Evolutionary conservation across 2,888 invertebrate species (phyloP), one percentile per base, ranked within the genome.

Genomic region (Diachrysia chrysitis): DNA sequence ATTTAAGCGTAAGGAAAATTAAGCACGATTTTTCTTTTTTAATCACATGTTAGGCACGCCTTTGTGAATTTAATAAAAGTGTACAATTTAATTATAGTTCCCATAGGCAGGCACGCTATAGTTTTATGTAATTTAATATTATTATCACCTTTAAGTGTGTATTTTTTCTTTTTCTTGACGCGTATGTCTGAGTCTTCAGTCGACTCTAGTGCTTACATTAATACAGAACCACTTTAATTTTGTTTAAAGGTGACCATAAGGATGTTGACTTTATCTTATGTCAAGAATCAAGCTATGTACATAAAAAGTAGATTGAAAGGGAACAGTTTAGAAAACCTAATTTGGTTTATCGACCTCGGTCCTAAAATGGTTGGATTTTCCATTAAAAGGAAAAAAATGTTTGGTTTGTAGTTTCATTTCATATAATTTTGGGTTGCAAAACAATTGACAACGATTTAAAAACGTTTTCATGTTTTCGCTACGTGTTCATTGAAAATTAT

Each of bases 311-410:
- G 78, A 4, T 23, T 92, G 0, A 37, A 59, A 53, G 85, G 84
- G 4, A 85, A 87, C 54, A 89, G 83, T 51, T 74, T 89, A 5
- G 87, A 91, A 14, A 88, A 85, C 71, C 42, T 92, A 7, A 59
- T 93, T 25, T 86, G 88, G 87, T 69, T 93, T 5, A 86, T 92
- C 0, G 88, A 90, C 71, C 25, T 89, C 17, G 76, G 86, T 4
- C 93, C 93, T 0, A 85, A 68, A 58, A 35, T 86, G 2, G 85
- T 67, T 19, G 92, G 92, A 16, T 92, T 92, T 80, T 87, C 91
- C 29, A 76, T 87, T 32, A 72, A 76, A 9, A 79, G 80, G 64
- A 84, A 87, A 7, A 87, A 83, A 74, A 78, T 88, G 46, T 77
- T 73, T 59, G 85, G 90, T 90, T 63, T 19, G 83, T 78, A 62